These are phyloP conservation scores for Anser brachyrhynchus DNA, from an alignment of 2,113 vertebrate species.

Conservation along the genomic window DNA sequence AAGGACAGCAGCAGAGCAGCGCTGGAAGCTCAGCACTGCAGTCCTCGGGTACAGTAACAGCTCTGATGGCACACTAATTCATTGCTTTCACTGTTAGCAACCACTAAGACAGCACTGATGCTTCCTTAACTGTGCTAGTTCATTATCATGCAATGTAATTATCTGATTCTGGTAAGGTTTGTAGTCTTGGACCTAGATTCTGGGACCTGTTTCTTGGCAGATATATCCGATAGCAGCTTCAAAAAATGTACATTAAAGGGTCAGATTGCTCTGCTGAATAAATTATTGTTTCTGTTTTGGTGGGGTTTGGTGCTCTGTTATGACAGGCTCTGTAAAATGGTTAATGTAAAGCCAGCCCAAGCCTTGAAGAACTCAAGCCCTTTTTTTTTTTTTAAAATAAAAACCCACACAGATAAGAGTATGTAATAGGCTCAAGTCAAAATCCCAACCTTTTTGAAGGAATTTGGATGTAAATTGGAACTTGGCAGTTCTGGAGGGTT, in stretches of 20 bases:
- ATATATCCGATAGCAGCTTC: conserved; percentile 27
- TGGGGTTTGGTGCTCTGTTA: not conserved
- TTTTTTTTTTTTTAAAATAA: too few species aligned
- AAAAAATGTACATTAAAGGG: not conserved
- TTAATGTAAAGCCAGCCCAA: not conserved
- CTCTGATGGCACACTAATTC: conserved; percentile 55
- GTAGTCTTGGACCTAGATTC: not conserved
- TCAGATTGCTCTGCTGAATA: not conserved
- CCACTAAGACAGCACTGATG: conserved; percentile 30
- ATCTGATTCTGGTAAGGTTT: conserved; percentile 25
- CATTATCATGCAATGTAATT: conserved; percentile 62
- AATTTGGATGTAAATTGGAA: not conserved
- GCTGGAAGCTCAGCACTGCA: conserved; percentile 21
- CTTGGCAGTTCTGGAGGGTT: not conserved
- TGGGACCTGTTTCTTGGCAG: conserved; percentile 43
- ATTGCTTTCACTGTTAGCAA: conserved; percentile 52
- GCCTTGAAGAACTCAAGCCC: not conserved
- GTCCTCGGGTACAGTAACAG: conserved; percentile 1
- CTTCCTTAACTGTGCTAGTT: conserved; percentile 36
- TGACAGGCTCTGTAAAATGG: not conserved
- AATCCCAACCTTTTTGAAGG: not conserved
- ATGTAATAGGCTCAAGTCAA: not conserved
- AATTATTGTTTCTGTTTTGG: not conserved
- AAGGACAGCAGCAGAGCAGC: not conserved
- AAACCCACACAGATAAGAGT: not conserved